phyloP scores from a whole-genome alignment of 2,797 vertebrate genomes.

The Melanotaenia pygmaea region DNA sequence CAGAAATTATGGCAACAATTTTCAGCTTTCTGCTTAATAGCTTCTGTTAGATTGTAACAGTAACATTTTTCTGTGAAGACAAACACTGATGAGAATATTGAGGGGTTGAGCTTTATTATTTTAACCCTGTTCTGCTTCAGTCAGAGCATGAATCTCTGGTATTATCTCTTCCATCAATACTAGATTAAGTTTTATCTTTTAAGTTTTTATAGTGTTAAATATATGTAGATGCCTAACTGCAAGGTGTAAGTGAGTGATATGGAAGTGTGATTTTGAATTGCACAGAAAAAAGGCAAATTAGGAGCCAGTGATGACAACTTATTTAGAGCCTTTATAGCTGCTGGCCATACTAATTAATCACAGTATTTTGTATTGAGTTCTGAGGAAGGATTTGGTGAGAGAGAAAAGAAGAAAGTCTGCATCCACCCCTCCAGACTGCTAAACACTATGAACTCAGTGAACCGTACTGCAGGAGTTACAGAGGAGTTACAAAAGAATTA shows the following conservation, averaged over 20 bases:
- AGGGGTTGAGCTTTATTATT: conserved; percentile 45
- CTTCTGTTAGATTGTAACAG: conserved; percentile 36
- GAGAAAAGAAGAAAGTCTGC: conserved; percentile 39
- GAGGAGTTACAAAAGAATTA: conserved; percentile 16
- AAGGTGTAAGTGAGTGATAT: conserved; percentile 35
- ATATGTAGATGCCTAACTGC: conserved; percentile 30
- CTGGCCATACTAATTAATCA: conserved; percentile 75
- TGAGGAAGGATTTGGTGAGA: conserved; percentile 52
- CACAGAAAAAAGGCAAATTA: conserved; percentile 38
- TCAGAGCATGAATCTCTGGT: conserved; percentile 44
- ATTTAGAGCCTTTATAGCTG: conserved; percentile 66
- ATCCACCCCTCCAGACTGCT: conserved; percentile 65
- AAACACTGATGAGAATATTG: conserved; percentile 56
- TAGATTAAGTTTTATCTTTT: conserved; percentile 49
- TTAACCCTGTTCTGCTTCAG: conserved; percentile 60
- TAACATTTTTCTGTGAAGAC: conserved; percentile 36
- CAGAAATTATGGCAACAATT: conserved; percentile 45
- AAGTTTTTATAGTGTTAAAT: conserved; percentile 52
- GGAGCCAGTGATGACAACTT: conserved; percentile 69
- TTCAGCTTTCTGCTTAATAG: conserved; percentile 31
- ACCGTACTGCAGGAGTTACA: conserved; percentile 40
- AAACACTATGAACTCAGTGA: conserved; percentile 76
- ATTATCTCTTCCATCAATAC: conserved; percentile 26
- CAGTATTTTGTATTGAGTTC: conserved; percentile 69
- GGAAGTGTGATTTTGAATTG: conserved; percentile 47